Evolutionary conservation across 1,140 invertebrate genomes (phyloP), one percentile per base, ranked within the genome.

Genomic region (Nylanderia fulva): DNA sequence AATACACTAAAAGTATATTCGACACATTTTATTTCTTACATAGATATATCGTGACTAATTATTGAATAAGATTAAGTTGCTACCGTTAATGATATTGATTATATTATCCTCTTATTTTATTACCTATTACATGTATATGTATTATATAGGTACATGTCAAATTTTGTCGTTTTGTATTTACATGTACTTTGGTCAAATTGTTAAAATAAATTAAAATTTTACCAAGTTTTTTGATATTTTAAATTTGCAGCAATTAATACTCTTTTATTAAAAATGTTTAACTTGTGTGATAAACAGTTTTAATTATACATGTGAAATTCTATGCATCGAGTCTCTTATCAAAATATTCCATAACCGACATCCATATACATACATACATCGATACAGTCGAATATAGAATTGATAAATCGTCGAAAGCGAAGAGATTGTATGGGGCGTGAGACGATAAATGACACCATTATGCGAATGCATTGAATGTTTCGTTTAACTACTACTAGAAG

Each of bases 401-500:
- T 80, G 63, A 42, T 79, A 79, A 68, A 79, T 79, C 21, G 13
- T 68, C 33, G 29, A 80, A 80, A 39, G 15, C 45, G 33, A 80
- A 80, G 24, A 69, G 45, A 54, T 54, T 39, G 15, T 39, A 15
- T 18, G 21, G 11, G 13, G 29, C 61, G 33, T 80, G 33, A 80
- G 21, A 71, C 48, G 77, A 80, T 80, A 71, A 80, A 80, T 56
- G 64, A 42, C 56, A 58, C 24, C 11, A 80, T 80, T 80, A 80
- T 42, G 21, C 52, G 24, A 56, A 11, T 71, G 33, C 64, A 56
- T 69, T 42, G 21, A 69, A 68, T 33, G 52, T 69, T 71, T 80
- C 48, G 48, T 36, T 71, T 80, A 69, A 71, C 48, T 71, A 33
- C 45, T 48, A 66, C 45, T 48, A 66, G 33, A 56, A 39, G 33